Conservation (phyloP, 2,113 vertebrate genomes). For the Cottus gobio region DNA sequence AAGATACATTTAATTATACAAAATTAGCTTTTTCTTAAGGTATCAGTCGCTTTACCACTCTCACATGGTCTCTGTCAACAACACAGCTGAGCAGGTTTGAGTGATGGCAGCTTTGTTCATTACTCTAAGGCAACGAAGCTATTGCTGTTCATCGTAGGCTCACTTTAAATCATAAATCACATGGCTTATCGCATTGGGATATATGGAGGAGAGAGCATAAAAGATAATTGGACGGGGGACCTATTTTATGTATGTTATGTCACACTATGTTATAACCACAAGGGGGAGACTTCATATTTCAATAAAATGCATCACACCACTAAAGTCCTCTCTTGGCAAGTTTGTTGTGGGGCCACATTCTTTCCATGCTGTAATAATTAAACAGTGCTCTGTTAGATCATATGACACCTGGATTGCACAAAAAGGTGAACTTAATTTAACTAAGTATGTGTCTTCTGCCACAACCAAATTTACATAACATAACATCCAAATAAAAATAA, state of each 20-base stretch:
- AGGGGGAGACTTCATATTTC: slow-evolving; percentile 38
- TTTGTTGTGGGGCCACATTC: not conserved
- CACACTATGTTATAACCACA: slow-evolving; percentile 26
- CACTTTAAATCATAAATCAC: slow-evolving; percentile 1
- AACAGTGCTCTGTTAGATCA: not conserved
- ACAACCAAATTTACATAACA: not conserved
- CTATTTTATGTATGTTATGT: not conserved
- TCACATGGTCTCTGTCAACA: not conserved
- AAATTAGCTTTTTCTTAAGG: not conserved
- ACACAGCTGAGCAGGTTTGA: not conserved
- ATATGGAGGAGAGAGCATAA: not conserved
- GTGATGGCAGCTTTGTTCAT: not conserved
- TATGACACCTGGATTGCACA: not conserved
- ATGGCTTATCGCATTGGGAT: not conserved
- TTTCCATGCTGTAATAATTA: not conserved
- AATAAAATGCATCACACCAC: not conserved
- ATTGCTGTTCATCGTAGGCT: not conserved
- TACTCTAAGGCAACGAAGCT: not conserved
- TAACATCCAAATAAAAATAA: not conserved
- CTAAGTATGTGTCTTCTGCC: not conserved
- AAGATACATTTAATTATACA: not conserved
- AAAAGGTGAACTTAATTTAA: not conserved
- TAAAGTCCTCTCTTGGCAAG: not conserved
- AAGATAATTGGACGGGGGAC: not conserved
- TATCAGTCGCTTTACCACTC: not conserved